Evolutionary conservation across 2,113 vertebrate genomes (phyloP), one percentile per base, ranked within the genome.

Genomic region (Quiscalus mexicanus): DNA sequence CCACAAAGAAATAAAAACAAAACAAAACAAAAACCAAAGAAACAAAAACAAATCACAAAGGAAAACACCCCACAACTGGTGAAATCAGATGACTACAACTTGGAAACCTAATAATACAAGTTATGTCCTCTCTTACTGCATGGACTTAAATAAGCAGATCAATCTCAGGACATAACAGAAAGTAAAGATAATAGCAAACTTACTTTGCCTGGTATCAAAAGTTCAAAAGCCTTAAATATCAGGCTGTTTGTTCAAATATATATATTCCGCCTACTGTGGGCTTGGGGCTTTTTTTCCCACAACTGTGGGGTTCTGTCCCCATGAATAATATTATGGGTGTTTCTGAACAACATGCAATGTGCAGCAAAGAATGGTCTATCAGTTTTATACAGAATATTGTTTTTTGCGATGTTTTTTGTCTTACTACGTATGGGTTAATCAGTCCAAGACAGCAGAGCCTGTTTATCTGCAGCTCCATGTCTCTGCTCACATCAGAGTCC

Each of bases 301-400:
- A 2, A 15, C 41, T 55, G 22, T 4, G 1, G 4, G 1, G 1
- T 11, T 78, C 78, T 59, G 15, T n/a, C 1, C 1, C 7, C 12
- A 5, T 55, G 2, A 76, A 35, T 15, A 41, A 94, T 11, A 67
- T 49, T 33, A 31, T 31, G 7, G 2, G 2, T 76, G 8, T 58
- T 93, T 80, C 12, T 17, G 41, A 42, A 42, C 7, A 15, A 14
- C 41, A 42, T 42, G 16, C 6, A 27, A 23, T 42, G 11, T 59
- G 18, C 37, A 65, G 13, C 20, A 24, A 74, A 67, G 30, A 22
- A 19, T 5, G 1, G 4, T 12, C 20, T 39, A 7, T 47, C 11
- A 53, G 13, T 78, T 58, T 70, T 39, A 18, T 10, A 18, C 15
- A 12, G 9, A 78, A 52, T 8, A 7, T 31, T 81, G 23, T 6